Conservation (phyloP, 2,113 vertebrate species). For the Grus americana region DNA sequence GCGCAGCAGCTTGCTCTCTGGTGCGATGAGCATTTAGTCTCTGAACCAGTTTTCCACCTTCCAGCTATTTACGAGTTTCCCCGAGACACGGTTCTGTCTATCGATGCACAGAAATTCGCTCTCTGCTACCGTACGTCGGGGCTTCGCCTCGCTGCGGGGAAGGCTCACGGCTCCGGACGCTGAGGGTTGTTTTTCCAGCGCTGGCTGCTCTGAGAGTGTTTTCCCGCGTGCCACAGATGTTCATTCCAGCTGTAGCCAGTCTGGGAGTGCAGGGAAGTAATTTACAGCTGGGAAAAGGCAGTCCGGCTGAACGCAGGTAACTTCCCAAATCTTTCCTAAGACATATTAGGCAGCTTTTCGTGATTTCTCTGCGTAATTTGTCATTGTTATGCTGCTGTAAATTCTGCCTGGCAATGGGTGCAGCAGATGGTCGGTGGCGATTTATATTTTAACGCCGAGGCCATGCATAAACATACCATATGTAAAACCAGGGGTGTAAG, state of each 20-base stretch:
- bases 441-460: background rate
- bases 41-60: background rate
- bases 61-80: background rate
- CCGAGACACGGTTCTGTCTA: background rate
- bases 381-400: background rate
- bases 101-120: background rate
- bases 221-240: background rate
- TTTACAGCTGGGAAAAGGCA: background rate
- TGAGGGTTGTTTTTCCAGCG: background rate
- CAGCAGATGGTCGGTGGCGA: background rate
- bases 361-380: background rate
- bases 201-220: background rate
- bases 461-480: background rate
- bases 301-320: background rate
- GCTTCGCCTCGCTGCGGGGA: background rate
- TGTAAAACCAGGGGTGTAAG: background rate
- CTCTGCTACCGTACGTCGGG: background rate
- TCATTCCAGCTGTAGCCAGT: background rate
- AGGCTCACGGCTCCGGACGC: background rate
- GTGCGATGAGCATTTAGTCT: fast-evolving
- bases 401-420: background rate
- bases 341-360: background rate
- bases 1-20: background rate
- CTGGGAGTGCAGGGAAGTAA: background rate
- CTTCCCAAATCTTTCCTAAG: background rate